Percentiles rank a stretch among this genome's conserved stretches.
Evolutionary conservation across 2,888 invertebrate genomes (phyloP).

Genomic region (Phortica okadai): DNA sequence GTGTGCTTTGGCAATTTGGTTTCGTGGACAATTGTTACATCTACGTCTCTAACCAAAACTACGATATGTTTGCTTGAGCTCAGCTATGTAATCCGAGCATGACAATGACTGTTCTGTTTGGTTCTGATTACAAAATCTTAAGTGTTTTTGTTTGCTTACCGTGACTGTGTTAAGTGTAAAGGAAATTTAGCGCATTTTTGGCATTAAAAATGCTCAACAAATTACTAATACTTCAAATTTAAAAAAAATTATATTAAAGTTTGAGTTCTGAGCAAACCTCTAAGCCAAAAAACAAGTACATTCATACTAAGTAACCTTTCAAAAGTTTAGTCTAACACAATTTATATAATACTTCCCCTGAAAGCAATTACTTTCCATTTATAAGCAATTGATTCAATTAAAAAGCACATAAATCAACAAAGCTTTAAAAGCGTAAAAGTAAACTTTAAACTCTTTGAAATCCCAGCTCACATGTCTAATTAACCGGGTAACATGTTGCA

Average conservation of each 20-base stretch:
- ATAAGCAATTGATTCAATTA: slow-evolving; percentile 11
- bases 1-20: neutral
- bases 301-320: no score
- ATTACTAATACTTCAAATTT: neutral
- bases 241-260: neutral
- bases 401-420: slow-evolving; percentile 9
- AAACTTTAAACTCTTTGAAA: slow-evolving; percentile 39
- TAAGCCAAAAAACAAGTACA: no score
- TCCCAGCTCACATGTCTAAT: slow-evolving; percentile 67
- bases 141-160: neutral
- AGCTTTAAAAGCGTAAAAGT: slow-evolving; percentile 27
- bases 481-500: slow-evolving; percentile 48
- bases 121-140: slow-evolving; percentile 9
- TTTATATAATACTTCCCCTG: neutral
- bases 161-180: neutral
- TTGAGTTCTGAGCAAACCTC: no score
- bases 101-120: neutral
- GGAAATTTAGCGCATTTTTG: neutral
- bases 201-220: neutral
- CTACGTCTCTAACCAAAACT: neutral
- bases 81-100: neutral
- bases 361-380: neutral
- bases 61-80: neutral
- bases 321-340: neutral
- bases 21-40: neutral